Percentiles rank a stretch among this genome's conserved stretches.
These are phyloP conservation scores for Fundulus diaphanus DNA, from an alignment of 2,797 vertebrate genomes.

Conservation along the genomic window DNA sequence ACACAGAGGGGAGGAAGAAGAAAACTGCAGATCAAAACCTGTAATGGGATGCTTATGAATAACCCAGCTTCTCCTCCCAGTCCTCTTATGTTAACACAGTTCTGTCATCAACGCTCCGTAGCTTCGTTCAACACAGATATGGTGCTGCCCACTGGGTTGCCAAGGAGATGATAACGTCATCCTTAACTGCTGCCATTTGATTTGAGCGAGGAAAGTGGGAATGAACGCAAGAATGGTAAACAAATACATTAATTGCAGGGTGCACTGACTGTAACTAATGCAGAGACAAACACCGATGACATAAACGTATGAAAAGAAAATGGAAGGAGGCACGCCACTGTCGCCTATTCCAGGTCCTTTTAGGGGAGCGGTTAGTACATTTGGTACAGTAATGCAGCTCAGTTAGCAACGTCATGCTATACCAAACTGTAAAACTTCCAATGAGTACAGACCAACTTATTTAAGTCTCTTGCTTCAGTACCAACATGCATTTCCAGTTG, in stretches of 20 bases:
- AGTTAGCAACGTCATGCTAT: slow-evolving; percentile 7
- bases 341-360: not conserved
- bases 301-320: slow-evolving; percentile 7
- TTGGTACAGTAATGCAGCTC: slow-evolving; percentile 14
- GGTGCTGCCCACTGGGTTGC: slow-evolving; percentile 72
- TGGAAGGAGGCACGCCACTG: not conserved
- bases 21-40: slow-evolving; percentile 49
- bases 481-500: not conserved
- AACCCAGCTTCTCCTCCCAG: slow-evolving; percentile 55
- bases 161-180: slow-evolving; percentile 79
- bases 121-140: slow-evolving; percentile 29
- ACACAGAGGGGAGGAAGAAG: slow-evolving; percentile 34
- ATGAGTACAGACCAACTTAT: slow-evolving; percentile 16
- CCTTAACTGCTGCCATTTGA: slow-evolving; percentile 78
- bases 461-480: not conserved
- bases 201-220: slow-evolving; percentile 57
- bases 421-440: not conserved
- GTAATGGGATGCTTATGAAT: slow-evolving; percentile 66
- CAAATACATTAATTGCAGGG: slow-evolving; percentile 62
- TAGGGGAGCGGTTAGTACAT: too few relatives aligned
- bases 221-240: slow-evolving; percentile 62
- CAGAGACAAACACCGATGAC: slow-evolving; percentile 22
- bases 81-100: slow-evolving; percentile 31
- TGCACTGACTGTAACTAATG: slow-evolving; percentile 25
- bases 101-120: slow-evolving; percentile 37